Percentiles rank a stretch among this genome's conserved stretches.
phyloP scores from a whole-genome alignment of 1,140 invertebrate genomes.

The Andricus grossulariae region DNA sequence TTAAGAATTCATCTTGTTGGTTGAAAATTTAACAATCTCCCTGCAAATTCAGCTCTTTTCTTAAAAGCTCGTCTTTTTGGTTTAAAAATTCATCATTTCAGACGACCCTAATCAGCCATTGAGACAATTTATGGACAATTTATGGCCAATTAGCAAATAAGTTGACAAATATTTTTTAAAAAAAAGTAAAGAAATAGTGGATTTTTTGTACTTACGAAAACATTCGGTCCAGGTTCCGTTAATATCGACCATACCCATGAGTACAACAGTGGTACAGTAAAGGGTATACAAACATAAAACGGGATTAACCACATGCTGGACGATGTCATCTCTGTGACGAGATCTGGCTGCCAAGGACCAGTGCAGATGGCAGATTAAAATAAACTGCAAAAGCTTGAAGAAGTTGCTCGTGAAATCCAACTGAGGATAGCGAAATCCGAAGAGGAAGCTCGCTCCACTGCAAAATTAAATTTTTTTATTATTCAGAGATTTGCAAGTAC shows the following conservation, averaged over 20 bases:
- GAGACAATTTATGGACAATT: no score
- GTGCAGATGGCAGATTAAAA: slow-evolving; percentile 76
- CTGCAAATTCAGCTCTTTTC: no score
- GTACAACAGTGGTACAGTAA: slow-evolving; percentile 74
- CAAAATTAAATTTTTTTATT: slow-evolving; percentile 46
- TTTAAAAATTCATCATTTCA: no score
- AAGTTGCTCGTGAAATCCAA: slow-evolving; percentile 75
- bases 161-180: no score
- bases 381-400: slow-evolving; percentile 75
- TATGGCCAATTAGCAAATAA: no score
- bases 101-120: no score
- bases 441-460: slow-evolving; percentile 75
- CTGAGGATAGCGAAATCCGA: slow-evolving; percentile 72
- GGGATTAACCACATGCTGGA: slow-evolving; percentile 68
- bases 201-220: slow-evolving; percentile 69
- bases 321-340: slow-evolving; percentile 73
- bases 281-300: slow-evolving; percentile 70
- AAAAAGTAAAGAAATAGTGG: no score
- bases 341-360: slow-evolving; percentile 76
- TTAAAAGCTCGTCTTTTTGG: no score
- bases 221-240: slow-evolving; percentile 74
- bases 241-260: slow-evolving; percentile 75
- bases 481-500: no score
- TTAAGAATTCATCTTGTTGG: no score
- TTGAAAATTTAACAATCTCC: no score